Percentiles rank a stretch among this genome's conserved stretches.
These are phyloP conservation scores for Danio aesculapii DNA, from an alignment of 2,797 vertebrate species.

Conservation along the genomic window DNA sequence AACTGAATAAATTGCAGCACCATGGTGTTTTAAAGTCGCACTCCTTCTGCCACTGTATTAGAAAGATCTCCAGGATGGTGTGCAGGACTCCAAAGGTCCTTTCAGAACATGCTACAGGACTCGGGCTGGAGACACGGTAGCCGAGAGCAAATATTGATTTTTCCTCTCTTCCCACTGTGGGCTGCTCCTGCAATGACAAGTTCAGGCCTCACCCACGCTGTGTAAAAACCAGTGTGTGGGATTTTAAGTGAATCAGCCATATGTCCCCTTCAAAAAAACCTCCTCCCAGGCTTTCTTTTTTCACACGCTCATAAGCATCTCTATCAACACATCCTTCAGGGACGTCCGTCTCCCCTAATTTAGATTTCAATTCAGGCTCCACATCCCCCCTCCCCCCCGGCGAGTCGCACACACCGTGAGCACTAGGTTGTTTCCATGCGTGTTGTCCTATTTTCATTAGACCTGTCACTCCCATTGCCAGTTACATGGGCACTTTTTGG, in stretches of 20 bases:
- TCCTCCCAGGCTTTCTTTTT: slow-evolving; percentile 35
- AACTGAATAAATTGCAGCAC: background rate
- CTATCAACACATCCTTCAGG: slow-evolving; percentile 45
- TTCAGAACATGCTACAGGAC: slow-evolving; percentile 39
- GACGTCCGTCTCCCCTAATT: slow-evolving; percentile 47
- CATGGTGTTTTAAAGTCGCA: background rate
- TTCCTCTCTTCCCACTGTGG: slow-evolving; percentile 52
- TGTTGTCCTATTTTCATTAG: slow-evolving; percentile 58
- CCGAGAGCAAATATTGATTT: slow-evolving; percentile 59
- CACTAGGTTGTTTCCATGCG: slow-evolving; percentile 49
- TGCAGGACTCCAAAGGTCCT: slow-evolving; percentile 24
- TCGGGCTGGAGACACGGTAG: slow-evolving; percentile 37
- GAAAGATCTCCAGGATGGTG: slow-evolving; percentile 2
- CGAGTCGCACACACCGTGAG: slow-evolving; percentile 41
- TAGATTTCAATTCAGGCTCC: slow-evolving; percentile 49
- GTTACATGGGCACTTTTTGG: slow-evolving; percentile 45
- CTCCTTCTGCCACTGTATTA: slow-evolving; percentile 19
- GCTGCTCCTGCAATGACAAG: slow-evolving; percentile 54
- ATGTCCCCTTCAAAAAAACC: slow-evolving; percentile 52
- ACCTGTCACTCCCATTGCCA: slow-evolving; percentile 57
- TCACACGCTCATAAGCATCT: slow-evolving; percentile 42
- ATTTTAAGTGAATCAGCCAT: slow-evolving; percentile 62
- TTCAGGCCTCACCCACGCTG: slow-evolving; percentile 55
- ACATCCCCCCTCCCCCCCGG: slow-evolving; percentile 15
- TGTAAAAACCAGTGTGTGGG: slow-evolving; percentile 56